Base-by-base conservation (phyloP, 2,888 invertebrate species). In the Rhingia rostrata region DNA sequence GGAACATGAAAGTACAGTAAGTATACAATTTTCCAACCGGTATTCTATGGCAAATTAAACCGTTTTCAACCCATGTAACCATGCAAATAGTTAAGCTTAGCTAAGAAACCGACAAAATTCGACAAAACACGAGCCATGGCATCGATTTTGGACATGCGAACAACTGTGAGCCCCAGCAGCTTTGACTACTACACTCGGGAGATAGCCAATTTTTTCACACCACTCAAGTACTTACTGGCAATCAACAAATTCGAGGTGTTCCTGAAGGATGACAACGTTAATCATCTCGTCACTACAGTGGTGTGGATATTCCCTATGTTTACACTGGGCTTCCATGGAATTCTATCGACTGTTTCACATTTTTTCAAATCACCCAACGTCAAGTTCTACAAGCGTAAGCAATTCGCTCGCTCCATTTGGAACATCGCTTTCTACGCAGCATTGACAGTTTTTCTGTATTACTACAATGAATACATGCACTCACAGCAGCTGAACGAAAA, bases 391-490 rank as follows among this genome's bases (percentile, higher is more conserved):
- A 91, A 91, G 86, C 90, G 90, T 6, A 90, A 89, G 80, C 92
- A 91, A 77, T 90, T 91, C 47, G 89, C 89, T 0, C 89, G 91
- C 1, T 88, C 91, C 12, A 88, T 92, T 47, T 91, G 92, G 91
- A 91, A 91, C 78, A 90, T 91, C 51, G 90, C 91, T 14, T 91
- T 91, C 75, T 90, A 89, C 87, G 88, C 89, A 30, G 92, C 92
- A 7, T 89, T 90, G 51, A 88, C 90, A 35, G 86, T 90, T 14
- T 92, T 92, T 77, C 86, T 92, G 41, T 89, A 90, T 86, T 88
- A 90, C 43, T 91, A 91, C 86, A 91, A 92, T 81, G 90, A 91
- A 81, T 90, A 90, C 67, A 90, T 92, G 87, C 90, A 92, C 74
- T 87, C 90, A 87, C 91, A 91, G 7, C 90, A 91, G 60, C 69